Percentiles rank a stretch among this genome's conserved stretches.
These are phyloP conservation scores for Bilobella aurantiaca DNA, from an alignment of 1,140 invertebrate species.

Conservation along the genomic window DNA sequence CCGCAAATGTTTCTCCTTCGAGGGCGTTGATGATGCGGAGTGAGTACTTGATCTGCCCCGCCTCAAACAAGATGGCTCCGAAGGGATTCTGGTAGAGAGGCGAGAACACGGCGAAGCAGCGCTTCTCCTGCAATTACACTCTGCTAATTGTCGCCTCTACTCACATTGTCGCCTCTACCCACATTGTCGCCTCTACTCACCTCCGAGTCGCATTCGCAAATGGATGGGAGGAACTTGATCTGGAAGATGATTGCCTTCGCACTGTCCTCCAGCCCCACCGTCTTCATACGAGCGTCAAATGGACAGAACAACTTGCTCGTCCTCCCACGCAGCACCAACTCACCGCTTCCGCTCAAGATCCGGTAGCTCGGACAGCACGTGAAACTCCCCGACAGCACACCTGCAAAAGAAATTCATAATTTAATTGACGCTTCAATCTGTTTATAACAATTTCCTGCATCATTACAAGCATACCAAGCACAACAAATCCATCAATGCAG, in stretches of 20 bases:
- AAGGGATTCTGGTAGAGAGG: conserved; percentile 35
- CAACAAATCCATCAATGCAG: no score
- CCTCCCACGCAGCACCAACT: conserved; percentile 27
- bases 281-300: conserved; percentile 33
- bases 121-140: conserved; percentile 26
- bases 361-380: conserved; percentile 32
- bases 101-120: conserved; percentile 34
- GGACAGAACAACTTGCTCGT: conserved; percentile 33
- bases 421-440: no score
- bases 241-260: conserved; percentile 33
- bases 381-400: conserved; percentile 26
- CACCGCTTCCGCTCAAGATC: conserved; percentile 29
- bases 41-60: conserved; percentile 34
- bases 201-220: conserved; percentile 35
- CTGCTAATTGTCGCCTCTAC: background rate
- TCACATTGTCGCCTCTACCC: no score
- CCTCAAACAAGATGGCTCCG: conserved; percentile 34
- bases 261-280: conserved; percentile 28
- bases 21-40: conserved; percentile 34
- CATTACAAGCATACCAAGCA: no score
- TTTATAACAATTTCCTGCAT: no score
- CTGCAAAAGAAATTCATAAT: no score
- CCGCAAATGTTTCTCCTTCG: conserved; percentile 35
- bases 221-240: conserved; percentile 34
- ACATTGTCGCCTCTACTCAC: conserved; percentile 11